These are phyloP conservation scores for Phaethon lepturus DNA, from an alignment of 2,113 vertebrate genomes.

Conservation along the genomic window DNA sequence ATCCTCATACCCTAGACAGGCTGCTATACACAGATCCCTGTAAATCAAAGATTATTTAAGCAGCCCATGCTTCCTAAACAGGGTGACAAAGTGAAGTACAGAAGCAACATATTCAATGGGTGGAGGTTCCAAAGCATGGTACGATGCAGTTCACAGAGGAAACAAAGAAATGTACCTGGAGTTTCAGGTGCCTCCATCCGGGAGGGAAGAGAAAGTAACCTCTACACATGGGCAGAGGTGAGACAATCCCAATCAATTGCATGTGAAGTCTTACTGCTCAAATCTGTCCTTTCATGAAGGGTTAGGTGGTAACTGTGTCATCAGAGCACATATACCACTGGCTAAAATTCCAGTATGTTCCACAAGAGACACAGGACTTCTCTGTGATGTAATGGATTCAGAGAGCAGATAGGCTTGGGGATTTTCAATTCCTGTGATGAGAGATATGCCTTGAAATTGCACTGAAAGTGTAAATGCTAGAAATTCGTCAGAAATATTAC, in stretches of 20 bases:
- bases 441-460: neutral
- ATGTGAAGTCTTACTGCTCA: neutral
- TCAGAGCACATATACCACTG: neutral
- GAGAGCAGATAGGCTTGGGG: neutral
- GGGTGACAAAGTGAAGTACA: neutral
- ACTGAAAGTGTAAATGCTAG: neutral
- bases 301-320: neutral
- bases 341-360: neutral
- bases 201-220: neutral
- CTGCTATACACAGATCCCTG: neutral
- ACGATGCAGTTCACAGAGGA: neutral
- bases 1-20: neutral
- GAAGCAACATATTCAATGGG: neutral
- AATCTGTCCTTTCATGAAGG: neutral
- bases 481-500: neutral
- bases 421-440: neutral
- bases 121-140: neutral
- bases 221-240: neutral
- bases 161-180: neutral
- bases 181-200: neutral
- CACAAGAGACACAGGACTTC: neutral
- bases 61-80: neutral
- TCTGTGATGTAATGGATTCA: neutral
- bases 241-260: neutral
- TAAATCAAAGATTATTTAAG: neutral